These are phyloP conservation scores for Holacanthus passer DNA, from an alignment of 2,113 vertebrate genomes.

Conservation along the genomic window DNA sequence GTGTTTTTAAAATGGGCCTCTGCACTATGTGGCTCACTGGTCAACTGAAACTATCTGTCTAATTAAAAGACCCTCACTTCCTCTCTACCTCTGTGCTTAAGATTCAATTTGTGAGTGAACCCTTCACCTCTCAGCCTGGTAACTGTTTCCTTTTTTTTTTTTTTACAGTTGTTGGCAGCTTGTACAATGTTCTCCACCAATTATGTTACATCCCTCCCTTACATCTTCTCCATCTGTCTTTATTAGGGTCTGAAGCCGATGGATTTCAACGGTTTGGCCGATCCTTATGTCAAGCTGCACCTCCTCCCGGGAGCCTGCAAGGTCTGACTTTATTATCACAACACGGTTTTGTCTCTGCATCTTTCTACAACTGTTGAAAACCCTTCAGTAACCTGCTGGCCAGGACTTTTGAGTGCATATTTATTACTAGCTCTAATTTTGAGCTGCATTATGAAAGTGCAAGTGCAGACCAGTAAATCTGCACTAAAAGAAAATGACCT, in stretches of 20 bases:
- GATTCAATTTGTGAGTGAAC: conserved; percentile 26
- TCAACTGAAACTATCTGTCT: conserved; percentile 2
- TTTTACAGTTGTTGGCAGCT: conserved; percentile 1
- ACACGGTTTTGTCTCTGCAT: background rate
- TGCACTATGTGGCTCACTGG: background rate
- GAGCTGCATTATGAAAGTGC: conserved; percentile 1
- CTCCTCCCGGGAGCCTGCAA: conserved; percentile 91
- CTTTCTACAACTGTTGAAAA: background rate
- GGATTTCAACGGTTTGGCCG: conserved; percentile 92
- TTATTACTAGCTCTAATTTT: conserved; percentile 3
- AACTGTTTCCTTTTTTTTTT: background rate
- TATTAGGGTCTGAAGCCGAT: conserved; percentile 90
- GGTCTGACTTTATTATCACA: conserved; percentile 74
- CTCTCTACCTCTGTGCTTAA: background rate
- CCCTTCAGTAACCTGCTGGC: background rate
- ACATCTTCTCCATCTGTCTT: conserved; percentile 10
- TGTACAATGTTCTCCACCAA: background rate
- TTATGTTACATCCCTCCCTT: conserved; percentile 6
- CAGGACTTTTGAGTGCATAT: conserved; percentile 8
- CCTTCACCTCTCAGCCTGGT: conserved; percentile 10
- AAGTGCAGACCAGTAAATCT: conserved; percentile 10
- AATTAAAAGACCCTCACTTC: background rate
- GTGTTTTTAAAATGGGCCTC: background rate
- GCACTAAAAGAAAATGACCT: conserved; percentile 14
- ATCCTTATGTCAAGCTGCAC: conserved; percentile 92